Conservation (phyloP, 2,113 vertebrate species). For the Ailuropoda melanoleuca region DNA sequence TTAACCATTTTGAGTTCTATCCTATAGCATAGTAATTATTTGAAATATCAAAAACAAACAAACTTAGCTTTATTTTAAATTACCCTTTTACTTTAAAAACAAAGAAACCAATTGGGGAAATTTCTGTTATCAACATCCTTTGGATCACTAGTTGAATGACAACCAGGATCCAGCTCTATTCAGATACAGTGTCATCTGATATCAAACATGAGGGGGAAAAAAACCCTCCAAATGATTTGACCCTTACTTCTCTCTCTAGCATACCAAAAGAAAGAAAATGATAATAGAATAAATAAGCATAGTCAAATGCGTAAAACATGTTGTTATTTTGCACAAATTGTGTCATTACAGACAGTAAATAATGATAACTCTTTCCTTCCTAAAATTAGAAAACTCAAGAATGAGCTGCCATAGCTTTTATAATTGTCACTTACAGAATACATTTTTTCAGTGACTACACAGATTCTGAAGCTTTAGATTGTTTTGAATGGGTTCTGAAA, state of each 20-base stretch:
- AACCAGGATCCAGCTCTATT: neutral
- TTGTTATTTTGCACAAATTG: neutral
- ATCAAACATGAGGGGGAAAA: neutral
- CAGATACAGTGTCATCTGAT: neutral
- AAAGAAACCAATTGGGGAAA: neutral
- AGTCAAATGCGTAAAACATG: neutral
- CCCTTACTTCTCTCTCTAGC: neutral
- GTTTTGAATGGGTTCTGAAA: neutral
- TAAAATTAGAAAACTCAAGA: neutral
- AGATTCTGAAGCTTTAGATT: neutral
- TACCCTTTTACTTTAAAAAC: neutral
- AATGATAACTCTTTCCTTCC: neutral
- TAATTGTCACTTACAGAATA: neutral
- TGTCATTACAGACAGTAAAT: neutral
- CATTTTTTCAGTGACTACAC: neutral
- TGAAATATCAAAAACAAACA: constrained; percentile 33
- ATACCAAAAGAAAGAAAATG: neutral
- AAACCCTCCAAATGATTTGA: neutral
- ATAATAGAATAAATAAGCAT: neutral
- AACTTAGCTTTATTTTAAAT: constrained; percentile 8
- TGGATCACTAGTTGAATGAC: neutral
- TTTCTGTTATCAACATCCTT: neutral
- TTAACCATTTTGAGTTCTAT: constrained; percentile 39
- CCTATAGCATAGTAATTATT: neutral
- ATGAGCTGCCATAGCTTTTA: neutral